Evolutionary conservation across 2,797 vertebrate genomes (phyloP).

Genomic region (Prionace glauca): DNA sequence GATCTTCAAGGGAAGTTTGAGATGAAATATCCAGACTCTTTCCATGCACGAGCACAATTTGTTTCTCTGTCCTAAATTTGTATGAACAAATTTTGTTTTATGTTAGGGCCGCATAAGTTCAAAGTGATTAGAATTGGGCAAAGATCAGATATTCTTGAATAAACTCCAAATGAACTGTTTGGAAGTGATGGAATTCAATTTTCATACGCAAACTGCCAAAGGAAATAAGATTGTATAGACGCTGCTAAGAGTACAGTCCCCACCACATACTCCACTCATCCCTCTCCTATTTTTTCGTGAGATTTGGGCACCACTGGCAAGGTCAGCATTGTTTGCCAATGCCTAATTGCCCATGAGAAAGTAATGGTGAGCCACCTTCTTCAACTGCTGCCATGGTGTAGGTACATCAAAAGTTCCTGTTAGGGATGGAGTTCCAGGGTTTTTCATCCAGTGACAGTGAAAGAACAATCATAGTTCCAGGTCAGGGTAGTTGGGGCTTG

Average conservation of each 20-base stretch:
- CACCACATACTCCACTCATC: background rate
- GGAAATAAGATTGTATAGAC: background rate
- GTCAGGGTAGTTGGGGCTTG: too few relatives aligned
- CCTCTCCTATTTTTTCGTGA: too few relatives aligned
- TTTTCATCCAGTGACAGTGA: too few relatives aligned
- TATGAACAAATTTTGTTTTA: background rate
- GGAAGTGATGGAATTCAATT: background rate
- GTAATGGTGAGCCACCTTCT: too few relatives aligned
- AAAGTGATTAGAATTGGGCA: background rate
- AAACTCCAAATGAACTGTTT: background rate
- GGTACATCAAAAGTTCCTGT: too few relatives aligned
- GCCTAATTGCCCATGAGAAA: background rate
- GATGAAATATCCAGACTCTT: background rate
- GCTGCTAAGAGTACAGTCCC: background rate
- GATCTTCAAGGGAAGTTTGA: background rate
- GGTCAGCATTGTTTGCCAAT: background rate
- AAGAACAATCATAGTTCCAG: too few relatives aligned
- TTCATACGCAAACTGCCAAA: background rate
- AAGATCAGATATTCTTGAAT: background rate
- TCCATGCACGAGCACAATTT: background rate
- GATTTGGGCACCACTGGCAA: too few relatives aligned
- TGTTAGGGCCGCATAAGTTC: background rate
- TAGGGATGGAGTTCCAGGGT: too few relatives aligned
- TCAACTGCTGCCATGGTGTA: too few relatives aligned
- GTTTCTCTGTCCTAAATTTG: background rate